Conservation (phyloP, 2,113 vertebrate genomes). For the Sula dactylatra region DNA sequence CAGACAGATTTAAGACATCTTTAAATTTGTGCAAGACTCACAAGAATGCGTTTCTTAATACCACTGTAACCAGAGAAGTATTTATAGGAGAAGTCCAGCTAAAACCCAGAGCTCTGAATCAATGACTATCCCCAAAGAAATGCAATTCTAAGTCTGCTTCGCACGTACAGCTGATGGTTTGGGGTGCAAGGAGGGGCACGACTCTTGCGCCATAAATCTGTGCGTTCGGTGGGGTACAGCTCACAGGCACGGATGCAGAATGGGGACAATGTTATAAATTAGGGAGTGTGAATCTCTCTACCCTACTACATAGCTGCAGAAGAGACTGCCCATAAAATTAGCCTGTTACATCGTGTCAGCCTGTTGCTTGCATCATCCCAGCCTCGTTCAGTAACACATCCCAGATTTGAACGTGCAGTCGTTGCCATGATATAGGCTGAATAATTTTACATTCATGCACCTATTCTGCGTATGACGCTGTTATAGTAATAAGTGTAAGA, state of each 20-base stretch:
- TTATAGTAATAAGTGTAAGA: not conserved
- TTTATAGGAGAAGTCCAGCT: not conserved
- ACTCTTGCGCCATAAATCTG: not conserved
- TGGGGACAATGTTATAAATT: not conserved
- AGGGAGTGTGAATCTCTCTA: not conserved
- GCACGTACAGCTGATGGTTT: not conserved
- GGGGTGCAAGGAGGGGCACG: not conserved
- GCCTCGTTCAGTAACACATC: not conserved
- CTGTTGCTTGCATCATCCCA: not conserved
- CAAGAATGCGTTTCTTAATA: not conserved
- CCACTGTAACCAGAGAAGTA: not conserved
- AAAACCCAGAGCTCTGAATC: not conserved
- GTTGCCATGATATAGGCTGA: accelerated
- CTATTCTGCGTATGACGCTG: not conserved
- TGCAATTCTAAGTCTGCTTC: not conserved
- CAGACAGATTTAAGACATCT: conserved; percentile 17
- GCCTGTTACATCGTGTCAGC: not conserved
- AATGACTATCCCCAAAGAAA: not conserved
- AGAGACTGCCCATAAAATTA: not conserved
- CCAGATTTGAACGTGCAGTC: not conserved
- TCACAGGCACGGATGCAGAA: not conserved
- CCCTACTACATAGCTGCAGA: not conserved
- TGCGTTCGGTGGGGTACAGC: not conserved
- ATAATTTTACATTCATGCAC: not conserved
- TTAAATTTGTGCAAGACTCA: not conserved